Percentiles rank a stretch among this genome's conserved stretches.
Conservation (phyloP, 1,140 invertebrate species). For the Schlechtendalia chinensis region DNA sequence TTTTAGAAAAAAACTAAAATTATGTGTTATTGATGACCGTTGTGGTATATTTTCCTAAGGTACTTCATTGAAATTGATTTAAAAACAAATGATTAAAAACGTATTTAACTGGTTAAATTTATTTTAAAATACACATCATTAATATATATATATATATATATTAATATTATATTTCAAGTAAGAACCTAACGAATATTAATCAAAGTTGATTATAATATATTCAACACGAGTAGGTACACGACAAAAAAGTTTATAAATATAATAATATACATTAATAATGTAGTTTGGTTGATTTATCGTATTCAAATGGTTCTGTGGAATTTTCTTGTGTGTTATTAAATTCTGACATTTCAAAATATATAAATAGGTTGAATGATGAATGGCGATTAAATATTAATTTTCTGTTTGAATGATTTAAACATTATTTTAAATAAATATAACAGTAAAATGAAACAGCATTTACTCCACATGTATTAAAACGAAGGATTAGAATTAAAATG, state of each 20-base stretch:
- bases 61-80: no score
- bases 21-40: no score
- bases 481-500: no score
- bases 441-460: neutral
- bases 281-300: slow-evolving; percentile 9
- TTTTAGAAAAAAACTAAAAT: no score
- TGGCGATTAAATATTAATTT: slow-evolving; percentile 35
- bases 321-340: slow-evolving; percentile 14
- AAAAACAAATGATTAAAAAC: no score
- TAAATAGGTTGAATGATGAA: slow-evolving; percentile 17
- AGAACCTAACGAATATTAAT: neutral
- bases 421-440: neutral
- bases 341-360: slow-evolving; percentile 22
- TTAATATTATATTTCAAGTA: neutral
- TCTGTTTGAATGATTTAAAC: neutral
- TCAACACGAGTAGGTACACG: neutral
- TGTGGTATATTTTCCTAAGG: no score
- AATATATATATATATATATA: neutral
- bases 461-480: no score
- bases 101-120: no score
- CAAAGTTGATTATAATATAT: slow-evolving; percentile 7
- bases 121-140: neutral
- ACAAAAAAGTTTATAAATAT: slow-evolving; percentile 12
- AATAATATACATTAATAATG: neutral
- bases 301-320: slow-evolving; percentile 19